Evolutionary conservation across 2,113 vertebrate genomes (phyloP).

Genomic region (Ovis canadensis): DNA sequence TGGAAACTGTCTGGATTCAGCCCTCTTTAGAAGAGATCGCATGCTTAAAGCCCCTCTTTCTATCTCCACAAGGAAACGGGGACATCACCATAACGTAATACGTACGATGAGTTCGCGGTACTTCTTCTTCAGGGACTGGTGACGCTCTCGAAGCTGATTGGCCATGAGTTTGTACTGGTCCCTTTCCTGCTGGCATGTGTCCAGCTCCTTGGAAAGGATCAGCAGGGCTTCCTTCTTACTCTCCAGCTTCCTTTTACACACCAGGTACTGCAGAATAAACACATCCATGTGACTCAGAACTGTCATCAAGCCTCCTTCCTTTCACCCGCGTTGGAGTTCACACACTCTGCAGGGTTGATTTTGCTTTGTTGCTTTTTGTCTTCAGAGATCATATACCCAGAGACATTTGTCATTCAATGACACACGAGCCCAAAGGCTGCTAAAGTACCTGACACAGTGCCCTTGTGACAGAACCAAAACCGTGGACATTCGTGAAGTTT

Average conservation of each 20-base stretch:
- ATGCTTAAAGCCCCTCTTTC: background rate
- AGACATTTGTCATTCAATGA: background rate
- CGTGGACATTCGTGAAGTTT: background rate
- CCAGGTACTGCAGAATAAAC: slow-evolving; percentile 84
- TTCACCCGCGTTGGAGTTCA: accelerated
- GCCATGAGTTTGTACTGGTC: slow-evolving; percentile 99
- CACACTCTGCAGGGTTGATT: background rate
- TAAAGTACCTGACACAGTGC: accelerated
- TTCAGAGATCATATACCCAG: background rate
- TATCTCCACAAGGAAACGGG: background rate
- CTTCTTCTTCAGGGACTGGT: slow-evolving; percentile 96
- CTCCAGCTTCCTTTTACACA: slow-evolving; percentile 94
- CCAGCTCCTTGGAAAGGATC: slow-evolving; percentile 97
- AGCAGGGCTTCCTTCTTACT: slow-evolving; percentile 96
- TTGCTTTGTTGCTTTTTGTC: background rate
- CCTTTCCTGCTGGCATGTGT: slow-evolving; percentile 95
- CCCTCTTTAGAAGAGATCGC: background rate
- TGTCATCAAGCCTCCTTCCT: accelerated
- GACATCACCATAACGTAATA: background rate
- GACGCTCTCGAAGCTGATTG: slow-evolving; percentile 93
- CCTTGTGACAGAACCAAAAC: background rate
- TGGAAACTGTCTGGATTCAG: background rate
- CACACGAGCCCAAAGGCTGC: background rate
- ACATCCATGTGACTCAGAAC: background rate
- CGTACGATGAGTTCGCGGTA: slow-evolving; percentile 94